phyloP scores from a whole-genome alignment of 2,888 invertebrate genomes.

The Dynastes maya region DNA sequence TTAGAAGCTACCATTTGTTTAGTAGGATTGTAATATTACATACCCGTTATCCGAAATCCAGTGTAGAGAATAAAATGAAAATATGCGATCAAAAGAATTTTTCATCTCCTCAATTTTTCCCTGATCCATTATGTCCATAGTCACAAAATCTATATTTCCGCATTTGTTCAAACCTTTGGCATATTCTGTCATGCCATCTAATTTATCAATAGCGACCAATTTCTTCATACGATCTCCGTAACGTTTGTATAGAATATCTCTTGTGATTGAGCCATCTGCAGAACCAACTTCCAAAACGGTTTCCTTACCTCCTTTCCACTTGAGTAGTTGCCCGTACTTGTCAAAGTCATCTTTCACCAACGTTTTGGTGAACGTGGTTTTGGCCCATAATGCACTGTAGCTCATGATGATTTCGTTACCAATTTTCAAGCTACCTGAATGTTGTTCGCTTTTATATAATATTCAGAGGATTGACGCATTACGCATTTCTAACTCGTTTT shows the following conservation, averaged over 20 bases:
- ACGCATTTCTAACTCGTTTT: no score
- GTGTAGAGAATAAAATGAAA: background rate
- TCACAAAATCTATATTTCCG: conserved; percentile 8
- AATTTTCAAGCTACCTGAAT: background rate
- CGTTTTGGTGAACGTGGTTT: background rate
- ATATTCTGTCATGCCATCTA: background rate
- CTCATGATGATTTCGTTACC: background rate
- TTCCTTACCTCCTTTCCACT: background rate
- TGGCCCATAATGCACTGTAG: background rate
- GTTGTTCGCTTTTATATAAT: background rate
- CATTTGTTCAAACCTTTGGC: background rate
- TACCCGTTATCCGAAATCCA: conserved; percentile 25
- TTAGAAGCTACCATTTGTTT: no score
- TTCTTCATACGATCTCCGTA: background rate
- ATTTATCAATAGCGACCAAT: conserved; percentile 18
- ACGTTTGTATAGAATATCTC: background rate
- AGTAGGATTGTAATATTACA: no score
- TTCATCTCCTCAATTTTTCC: background rate
- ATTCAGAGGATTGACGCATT: no score
- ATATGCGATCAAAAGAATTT: conserved; percentile 13
- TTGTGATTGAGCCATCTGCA: conserved; percentile 14
- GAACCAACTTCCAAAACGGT: conserved; percentile 23
- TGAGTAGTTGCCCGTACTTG: background rate
- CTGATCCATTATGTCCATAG: conserved; percentile 22
- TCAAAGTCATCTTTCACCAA: background rate